Percentiles rank a stretch among this genome's conserved stretches.
These are phyloP conservation scores for Zygaena filipendulae DNA, from an alignment of 2,888 invertebrate genomes.

Conservation along the genomic window DNA sequence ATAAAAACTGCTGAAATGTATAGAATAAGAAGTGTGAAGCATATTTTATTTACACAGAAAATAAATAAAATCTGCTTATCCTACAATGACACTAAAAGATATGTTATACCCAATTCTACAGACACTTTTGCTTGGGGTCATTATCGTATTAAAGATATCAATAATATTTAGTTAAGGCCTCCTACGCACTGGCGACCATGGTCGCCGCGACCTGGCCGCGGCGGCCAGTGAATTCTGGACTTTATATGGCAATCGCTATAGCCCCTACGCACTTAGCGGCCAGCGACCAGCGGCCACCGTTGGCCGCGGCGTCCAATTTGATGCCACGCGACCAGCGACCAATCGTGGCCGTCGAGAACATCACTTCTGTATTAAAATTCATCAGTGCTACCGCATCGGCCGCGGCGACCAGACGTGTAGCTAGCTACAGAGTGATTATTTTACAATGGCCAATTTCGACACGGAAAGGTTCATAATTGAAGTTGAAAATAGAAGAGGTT, in stretches of 20 bases:
- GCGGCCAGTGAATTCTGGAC: conserved; percentile 4
- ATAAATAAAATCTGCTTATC: conserved; percentile 4
- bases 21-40: neutral
- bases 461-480: conserved; percentile 5
- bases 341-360: conserved; percentile 10
- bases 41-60: conserved; percentile 3
- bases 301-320: conserved; percentile 12
- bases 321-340: conserved; percentile 12
- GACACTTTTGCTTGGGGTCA: conserved; percentile 6
- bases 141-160: no score
- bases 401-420: conserved; percentile 8
- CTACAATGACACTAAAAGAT: conserved; percentile 2
- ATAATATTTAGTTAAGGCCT: no score
- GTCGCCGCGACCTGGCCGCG: no score
- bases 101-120: neutral
- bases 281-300: conserved; percentile 13
- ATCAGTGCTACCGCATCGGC: conserved; percentile 6
- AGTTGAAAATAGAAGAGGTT: no score
- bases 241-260: conserved; percentile 4
- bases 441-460: conserved; percentile 7
- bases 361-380: conserved; percentile 10
- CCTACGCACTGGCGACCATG: no score
- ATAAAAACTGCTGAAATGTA: neutral
- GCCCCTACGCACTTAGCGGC: conserved; percentile 11
- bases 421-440: no score